Evolutionary conservation across 2,888 invertebrate species (phyloP), one percentile per base, ranked within the genome.

Genomic region (Desoria tigrina): DNA sequence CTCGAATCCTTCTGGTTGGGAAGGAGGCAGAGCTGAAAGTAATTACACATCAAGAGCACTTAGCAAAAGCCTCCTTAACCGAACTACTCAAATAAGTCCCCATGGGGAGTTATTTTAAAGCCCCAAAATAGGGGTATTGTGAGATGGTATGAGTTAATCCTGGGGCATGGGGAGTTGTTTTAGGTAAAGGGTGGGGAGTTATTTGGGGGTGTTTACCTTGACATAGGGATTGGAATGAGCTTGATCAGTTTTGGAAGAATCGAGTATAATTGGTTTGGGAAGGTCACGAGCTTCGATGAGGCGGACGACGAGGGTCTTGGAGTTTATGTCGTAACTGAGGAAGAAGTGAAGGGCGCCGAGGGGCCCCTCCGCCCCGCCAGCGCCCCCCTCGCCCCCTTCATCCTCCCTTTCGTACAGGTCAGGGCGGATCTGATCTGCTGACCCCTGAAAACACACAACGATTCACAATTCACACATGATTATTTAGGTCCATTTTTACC

Each of bases 191-290:
- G n/a, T n/a, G n/a, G n/a, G n/a, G n/a, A n/a, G n/a, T n/a, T n/a
- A n/a, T n/a, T n/a, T n/a, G n/a, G n/a, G n/a, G n/a, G n/a, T n/a
- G n/a, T n/a, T 78, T 42, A 81, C 78, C 64, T 76, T 75, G 27
- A 77, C 76, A 59, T 78, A 78, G 14, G 82, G 82, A 72, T 82
- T 82, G 16, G 81, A 81, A 71, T 81, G 81, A 11, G 81, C 79
- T 78, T 80, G 78, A 74, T 81, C 81, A 60, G 79, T 79, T 70
- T 79, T 78, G 67, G 77, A 77, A 67, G 78, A 77, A 61, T 77
- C 76, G 27, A 73, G 68, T 62, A 79, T 78, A 49, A 79, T 77
- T 0, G 82, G 81, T 32, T 77, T 77, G 0, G 81, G 79, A 23
- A 82, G 77, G 59, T 81, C 80, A 55, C 78, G 76, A 1, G 81